Evolutionary conservation across 2,888 invertebrate species (phyloP).

Genomic region (Agonopterix alstromeriana): DNA sequence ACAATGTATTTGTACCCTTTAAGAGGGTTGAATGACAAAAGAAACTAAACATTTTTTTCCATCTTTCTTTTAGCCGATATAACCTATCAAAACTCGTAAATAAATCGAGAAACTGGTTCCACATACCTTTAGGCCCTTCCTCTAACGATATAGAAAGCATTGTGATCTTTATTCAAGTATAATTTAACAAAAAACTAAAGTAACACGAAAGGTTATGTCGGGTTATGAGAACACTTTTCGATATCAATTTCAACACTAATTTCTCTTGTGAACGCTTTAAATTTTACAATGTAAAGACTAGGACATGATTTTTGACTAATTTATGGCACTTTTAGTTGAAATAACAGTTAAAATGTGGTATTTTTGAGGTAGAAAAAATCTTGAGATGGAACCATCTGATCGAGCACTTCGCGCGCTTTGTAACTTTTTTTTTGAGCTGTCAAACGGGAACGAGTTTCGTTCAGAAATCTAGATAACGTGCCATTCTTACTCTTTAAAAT

Average conservation of each 20-base stretch:
- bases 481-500: not conserved
- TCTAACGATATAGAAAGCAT: constrained; percentile 16
- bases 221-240: constrained; percentile 18
- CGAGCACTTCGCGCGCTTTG: constrained; percentile 21
- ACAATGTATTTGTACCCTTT: constrained; percentile 6
- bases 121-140: constrained; percentile 36
- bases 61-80: constrained; percentile 15
- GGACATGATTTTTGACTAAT: constrained; percentile 6
- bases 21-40: constrained; percentile 1
- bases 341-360: not conserved
- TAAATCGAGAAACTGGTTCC: constrained; percentile 44
- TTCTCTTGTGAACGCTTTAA: constrained; percentile 23
- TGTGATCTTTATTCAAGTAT: constrained; percentile 20
- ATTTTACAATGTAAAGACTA: not conserved
- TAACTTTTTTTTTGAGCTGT: constrained; percentile 13
- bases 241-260: constrained; percentile 14
- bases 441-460: constrained; percentile 3
- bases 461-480: constrained; percentile 5
- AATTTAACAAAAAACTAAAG: constrained; percentile 17
- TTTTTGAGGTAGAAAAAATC: constrained; percentile 12
- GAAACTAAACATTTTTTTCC: constrained; percentile 2
- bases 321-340: constrained; percentile 4
- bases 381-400: constrained; percentile 14
- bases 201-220: constrained; percentile 10
- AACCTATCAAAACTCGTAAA: constrained; percentile 34